Percentiles rank a stretch among this genome's conserved stretches.
Evolutionary conservation across 30 jellyfish, hydroid and myxozoan species (phyloP).

Genomic region (Morbakka virulenta): DNA sequence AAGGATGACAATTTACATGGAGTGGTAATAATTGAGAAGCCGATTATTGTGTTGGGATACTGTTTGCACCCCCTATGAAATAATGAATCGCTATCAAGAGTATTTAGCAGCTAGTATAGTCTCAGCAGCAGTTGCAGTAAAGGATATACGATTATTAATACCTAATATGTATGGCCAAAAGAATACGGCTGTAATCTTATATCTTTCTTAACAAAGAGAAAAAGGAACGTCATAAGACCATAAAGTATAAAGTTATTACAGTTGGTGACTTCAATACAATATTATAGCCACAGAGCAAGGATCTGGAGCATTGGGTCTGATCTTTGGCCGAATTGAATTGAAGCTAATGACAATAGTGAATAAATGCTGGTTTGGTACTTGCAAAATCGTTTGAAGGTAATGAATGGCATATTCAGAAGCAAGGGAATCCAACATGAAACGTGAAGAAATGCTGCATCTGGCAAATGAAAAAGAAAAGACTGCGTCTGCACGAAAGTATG

Average conservation of each 20-base stretch:
- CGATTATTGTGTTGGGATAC: neutral
- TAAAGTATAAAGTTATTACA: neutral
- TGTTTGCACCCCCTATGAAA: neutral
- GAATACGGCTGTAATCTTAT: neutral
- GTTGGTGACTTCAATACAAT: neutral
- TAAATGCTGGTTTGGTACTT: neutral
- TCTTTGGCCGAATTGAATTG: neutral
- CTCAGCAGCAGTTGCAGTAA: neutral
- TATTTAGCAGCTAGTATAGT: neutral
- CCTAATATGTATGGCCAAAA: neutral
- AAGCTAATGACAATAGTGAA: neutral
- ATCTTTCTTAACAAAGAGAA: neutral
- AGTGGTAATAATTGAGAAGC: neutral
- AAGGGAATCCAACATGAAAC: constrained; percentile 5
- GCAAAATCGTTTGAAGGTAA: neutral
- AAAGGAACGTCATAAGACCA: neutral
- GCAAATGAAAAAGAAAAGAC: neutral
- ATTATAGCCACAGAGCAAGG: neutral
- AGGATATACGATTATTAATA: neutral
- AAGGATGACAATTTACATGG: constrained; percentile 6
- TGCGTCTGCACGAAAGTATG: neutral
- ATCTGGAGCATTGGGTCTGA: neutral
- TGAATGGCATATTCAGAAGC: no score
- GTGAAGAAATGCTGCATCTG: constrained; percentile 1
- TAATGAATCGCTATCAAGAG: neutral